phyloP scores from a whole-genome alignment of 2,113 vertebrate genomes.

The Cynocephalus volans region DNA sequence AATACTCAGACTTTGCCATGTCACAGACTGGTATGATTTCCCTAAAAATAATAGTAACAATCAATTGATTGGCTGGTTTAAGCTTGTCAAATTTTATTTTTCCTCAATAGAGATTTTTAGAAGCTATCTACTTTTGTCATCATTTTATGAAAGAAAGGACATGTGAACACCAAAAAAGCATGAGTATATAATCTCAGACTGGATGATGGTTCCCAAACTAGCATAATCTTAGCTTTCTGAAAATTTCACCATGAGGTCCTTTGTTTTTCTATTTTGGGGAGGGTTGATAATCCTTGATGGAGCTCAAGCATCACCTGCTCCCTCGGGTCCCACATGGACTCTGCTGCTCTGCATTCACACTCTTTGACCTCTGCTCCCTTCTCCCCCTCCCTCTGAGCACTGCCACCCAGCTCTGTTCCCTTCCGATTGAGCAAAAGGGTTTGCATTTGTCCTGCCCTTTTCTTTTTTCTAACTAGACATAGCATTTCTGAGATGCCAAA shows the following conservation, averaged over 20 bases:
- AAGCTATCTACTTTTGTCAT: not conserved
- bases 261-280: not conserved
- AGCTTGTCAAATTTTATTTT: not conserved
- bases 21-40: not conserved
- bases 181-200: not conserved
- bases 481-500: conserved; percentile 43
- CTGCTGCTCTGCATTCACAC: not conserved
- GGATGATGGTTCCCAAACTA: not conserved
- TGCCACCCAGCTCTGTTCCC: not conserved
- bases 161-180: not conserved
- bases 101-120: not conserved
- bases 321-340: not conserved
- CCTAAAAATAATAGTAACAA: not conserved
- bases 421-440: not conserved
- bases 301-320: not conserved
- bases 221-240: not conserved
- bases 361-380: not conserved
- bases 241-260: not conserved
- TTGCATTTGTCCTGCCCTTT: not conserved
- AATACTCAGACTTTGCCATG: conserved; percentile 22
- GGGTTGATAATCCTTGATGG: not conserved
- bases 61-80: not conserved
- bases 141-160: conserved; percentile 21
- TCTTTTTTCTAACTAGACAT: conserved; percentile 33
- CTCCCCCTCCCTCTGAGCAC: not conserved